Evolutionary conservation across 2,888 invertebrate species (phyloP), one percentile per base, ranked within the genome.

Genomic region (Habroteleia sp.): DNA sequence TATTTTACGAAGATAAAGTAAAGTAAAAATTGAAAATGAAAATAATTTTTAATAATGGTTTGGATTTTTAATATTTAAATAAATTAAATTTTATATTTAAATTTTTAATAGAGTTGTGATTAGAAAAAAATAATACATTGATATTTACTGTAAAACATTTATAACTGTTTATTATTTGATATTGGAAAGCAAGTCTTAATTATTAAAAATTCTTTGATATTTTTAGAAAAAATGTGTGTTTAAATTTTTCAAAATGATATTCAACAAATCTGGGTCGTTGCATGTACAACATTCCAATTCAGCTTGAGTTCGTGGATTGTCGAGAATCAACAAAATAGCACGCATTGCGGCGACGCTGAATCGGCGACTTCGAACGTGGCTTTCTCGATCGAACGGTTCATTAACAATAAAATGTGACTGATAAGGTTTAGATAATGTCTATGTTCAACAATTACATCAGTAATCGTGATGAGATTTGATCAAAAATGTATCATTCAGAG

Each of bases 281-380:
- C 54, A 25, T 37, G 46, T 46, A 10, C 37, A 48, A 62, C 62
- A 62, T 62, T 62, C 62, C 60, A 37, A 62, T 37, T 60, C 20
- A 0, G 8, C 3, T 8, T 6, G 13, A 48, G 31, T 11, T 33
- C 16, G 14, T 20, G 39, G 5, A 39, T 48, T 39, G 37, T 39
- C 8, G 48, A 25, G 46, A 62, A 62, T 62, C 39, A 29, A 62
- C 44, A 39, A 44, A 54, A 54, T 42, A 65, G 33, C 39, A 54
- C 27, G 54, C 52, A 35, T 54, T 54, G 16, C 35, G 7, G 10
- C 29, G 14, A 16, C 42, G 63, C 63, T 52, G 52, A 50, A 42
- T 63, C 50, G 42, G 52, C 63, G 29, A 50, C 13, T 46, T 60
- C 35, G 35, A 25, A 35, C 37, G 35, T 46, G 14, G 25, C 42